Base-by-base conservation (phyloP, 1,140 invertebrate genomes). In the Gryllus bimaculatus region DNA sequence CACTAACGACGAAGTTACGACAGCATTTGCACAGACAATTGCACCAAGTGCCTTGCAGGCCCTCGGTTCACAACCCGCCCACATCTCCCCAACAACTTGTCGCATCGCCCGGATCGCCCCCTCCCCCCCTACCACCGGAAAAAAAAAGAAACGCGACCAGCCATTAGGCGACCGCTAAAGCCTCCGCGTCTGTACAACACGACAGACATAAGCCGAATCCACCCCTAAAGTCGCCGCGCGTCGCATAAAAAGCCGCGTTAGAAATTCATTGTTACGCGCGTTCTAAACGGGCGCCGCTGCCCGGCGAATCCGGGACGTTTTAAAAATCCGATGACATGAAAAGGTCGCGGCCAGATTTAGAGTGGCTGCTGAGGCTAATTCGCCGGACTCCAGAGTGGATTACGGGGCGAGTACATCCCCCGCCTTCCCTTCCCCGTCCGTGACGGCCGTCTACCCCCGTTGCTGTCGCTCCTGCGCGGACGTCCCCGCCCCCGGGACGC, bases 261-360 rank as follows among this genome's bases (percentile, higher is more conserved):
- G 54, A 66, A 66, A 66, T 66, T 66, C 54, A 66, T 66, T 66
- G 54, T 66, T 66, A 66, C 54, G 54, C 54, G 54, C 54, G 54
- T 66, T 66, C 7, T 66, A 66, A 66, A 66, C 54, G 10, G 54
- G 18, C 26, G 26, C 26, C 26, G 26, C 26, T 39, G 54, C 10
- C 8, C 10, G 18, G 54, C 54, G 54, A 66, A 66, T 66, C 54
- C 54, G 54, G 54, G 54, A 66, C 54, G 54, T 66, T 66, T 66
- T 66, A 66, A 66, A 66, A 66, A 66, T 66, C 54, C 54, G 54
- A 66, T 66, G 54, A 66, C 54, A 66, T 66, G 54, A 66, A 66
- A 66, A 66, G 54, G 54, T 66, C 54, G 54, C 54, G 10, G 54
- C 54, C 54, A 66, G 54, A 66, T 66, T 66, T 66, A 66, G 18